Percentiles rank a stretch among this genome's conserved stretches.
Evolutionary conservation across 2,797 vertebrate species (phyloP).

Genomic region (Gambusia yucatana): DNA sequence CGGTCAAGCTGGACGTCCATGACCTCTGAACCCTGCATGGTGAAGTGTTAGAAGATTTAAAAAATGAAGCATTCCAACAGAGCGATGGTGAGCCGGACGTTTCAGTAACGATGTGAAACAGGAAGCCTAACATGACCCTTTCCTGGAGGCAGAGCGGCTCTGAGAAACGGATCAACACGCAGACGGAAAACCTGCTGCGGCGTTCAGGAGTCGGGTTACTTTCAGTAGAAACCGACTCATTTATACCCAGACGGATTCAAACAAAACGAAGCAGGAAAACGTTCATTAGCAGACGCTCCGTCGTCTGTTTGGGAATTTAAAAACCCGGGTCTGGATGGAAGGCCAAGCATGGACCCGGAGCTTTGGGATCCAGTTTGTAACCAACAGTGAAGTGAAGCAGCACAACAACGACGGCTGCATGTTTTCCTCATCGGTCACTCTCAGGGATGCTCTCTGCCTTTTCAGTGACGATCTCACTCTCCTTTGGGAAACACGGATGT

Average conservation of each 20-base stretch:
- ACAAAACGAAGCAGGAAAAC: background rate
- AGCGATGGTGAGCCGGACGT: background rate
- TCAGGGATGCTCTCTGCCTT: conserved; percentile 1
- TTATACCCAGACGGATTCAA: background rate
- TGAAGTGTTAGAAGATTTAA: background rate
- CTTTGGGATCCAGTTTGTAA: background rate
- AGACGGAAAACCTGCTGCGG: background rate
- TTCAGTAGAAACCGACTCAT: background rate
- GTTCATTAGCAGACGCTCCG: background rate
- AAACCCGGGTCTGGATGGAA: too few relatives aligned
- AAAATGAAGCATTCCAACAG: background rate
- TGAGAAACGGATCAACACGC: background rate
- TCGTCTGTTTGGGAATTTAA: background rate
- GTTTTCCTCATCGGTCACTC: background rate
- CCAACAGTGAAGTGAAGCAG: background rate
- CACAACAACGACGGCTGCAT: background rate
- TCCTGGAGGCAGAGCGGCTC: background rate
- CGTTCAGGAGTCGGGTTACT: background rate
- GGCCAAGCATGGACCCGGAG: background rate
- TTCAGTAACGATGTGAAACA: background rate
- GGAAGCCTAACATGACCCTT: background rate
- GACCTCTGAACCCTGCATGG: background rate
- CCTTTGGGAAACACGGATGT: background rate
- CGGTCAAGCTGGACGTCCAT: background rate
- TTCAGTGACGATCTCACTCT: background rate